Base-by-base conservation (phyloP, 2,888 invertebrate species). In the Adineta ricciae region DNA sequence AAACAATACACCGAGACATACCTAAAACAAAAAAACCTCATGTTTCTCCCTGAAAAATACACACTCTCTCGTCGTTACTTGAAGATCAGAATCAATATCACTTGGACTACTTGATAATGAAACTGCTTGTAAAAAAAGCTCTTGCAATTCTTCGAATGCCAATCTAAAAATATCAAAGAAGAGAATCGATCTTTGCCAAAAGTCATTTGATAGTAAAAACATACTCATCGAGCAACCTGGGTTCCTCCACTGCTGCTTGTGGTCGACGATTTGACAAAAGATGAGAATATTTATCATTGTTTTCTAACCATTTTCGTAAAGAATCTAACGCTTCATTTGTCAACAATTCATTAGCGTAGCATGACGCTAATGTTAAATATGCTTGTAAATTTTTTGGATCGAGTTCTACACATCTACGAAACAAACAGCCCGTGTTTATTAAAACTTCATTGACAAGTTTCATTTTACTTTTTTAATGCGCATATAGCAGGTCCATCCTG, bases 341-440 rank as follows among this genome's bases (percentile, higher is more conserved):
- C 90, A 95, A 93, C 87, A 95, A 95, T 92, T 99, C 99, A 91
- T 99, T 99, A 11, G 98, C 96, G 88, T 96, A 96, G 87, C 96
- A 95, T 32, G 96, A 96, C 52, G 97, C 95, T 85, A 98, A 91
- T 0, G 95, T 94, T 93, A 97, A 95, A 85, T 96, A 92, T 0
- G 96, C 97, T 87, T 93, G 93, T 84, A 94, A 91, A 90, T 96
- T 96, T 21, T 92, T 92, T 0, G 95, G 94, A 86, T 95, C 93
- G 85, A 97, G 89, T 86, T 93, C 92, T 83, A 96, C 89, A 86
- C 96, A 96, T 87, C 91, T 91, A 88, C 32, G 87, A 86, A 78
- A n/a, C n/a, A 85, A 85, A 86, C 4, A 46, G 36, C 32, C 27
- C 11, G n/a, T 64, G 32, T 32, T 64, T 64, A 19, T 19, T 11